Percentiles rank a stretch among this genome's conserved stretches.
phyloP scores from a whole-genome alignment of 2,797 vertebrate species.

The Enteromius paludinosus region DNA sequence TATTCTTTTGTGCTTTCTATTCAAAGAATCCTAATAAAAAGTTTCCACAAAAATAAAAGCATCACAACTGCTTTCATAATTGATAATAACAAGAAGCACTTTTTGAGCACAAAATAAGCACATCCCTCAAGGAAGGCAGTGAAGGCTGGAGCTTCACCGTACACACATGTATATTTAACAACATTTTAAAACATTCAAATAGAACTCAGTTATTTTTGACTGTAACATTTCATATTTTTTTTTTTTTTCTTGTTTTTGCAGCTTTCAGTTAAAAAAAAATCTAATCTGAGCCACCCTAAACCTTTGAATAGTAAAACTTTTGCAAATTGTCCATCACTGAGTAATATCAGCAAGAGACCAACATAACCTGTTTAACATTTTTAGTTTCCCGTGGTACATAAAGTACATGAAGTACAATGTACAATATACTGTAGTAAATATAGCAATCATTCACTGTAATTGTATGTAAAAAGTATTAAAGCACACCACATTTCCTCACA shows the following conservation, averaged over 20 bases:
- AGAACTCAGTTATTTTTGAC: not conserved
- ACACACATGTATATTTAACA: not conserved
- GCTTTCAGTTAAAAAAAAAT: not conserved
- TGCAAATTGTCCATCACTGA: not conserved
- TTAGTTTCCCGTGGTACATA: not conserved
- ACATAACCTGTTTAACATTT: not conserved
- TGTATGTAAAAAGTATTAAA: not conserved
- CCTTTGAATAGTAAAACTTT: not conserved
- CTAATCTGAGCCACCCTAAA: not conserved
- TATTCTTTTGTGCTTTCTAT: not conserved
- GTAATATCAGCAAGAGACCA: not conserved
- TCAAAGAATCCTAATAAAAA: not conserved
- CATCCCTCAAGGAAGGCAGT: not conserved
- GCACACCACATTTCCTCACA: not conserved
- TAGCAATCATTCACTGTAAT: not conserved
- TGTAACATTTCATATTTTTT: not conserved
- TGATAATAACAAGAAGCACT: not conserved
- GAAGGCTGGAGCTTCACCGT: not conserved
- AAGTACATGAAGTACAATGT: not conserved
- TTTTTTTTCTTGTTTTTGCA: not conserved
- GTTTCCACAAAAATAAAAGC: not conserved
- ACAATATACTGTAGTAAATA: not conserved
- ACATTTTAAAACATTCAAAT: not conserved
- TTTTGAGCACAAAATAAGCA: not conserved
- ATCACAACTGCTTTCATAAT: not conserved